Percentiles rank a stretch among this genome's conserved stretches.
Evolutionary conservation across 2,113 vertebrate genomes (phyloP).

Genomic region (Protobothrops flavoviridis): DNA sequence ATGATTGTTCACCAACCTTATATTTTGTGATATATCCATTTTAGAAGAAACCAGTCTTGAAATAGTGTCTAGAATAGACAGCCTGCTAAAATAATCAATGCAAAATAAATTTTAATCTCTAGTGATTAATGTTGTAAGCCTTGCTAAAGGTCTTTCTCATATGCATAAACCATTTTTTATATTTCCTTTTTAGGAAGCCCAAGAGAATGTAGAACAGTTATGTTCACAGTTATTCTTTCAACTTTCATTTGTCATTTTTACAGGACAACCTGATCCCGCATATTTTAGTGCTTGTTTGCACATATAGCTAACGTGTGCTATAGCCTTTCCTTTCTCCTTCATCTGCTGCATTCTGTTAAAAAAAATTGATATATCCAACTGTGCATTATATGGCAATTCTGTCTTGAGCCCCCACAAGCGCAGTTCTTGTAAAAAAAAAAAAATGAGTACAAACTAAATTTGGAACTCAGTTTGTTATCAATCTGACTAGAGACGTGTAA

Average conservation of each 20-base stretch:
- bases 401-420: background rate
- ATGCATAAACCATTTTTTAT: background rate
- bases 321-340: background rate
- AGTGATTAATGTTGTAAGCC: background rate
- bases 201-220: background rate
- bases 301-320: background rate
- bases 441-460: background rate
- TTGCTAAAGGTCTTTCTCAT: conserved; percentile 1
- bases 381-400: background rate
- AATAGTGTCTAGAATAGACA: background rate
- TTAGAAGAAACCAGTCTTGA: background rate
- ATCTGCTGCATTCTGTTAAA: background rate
- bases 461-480: background rate
- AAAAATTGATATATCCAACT: background rate
- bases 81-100: background rate
- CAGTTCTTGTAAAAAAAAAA: background rate
- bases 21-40: background rate
- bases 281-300: background rate
- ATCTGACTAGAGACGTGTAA: background rate
- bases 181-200: background rate
- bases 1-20: background rate
- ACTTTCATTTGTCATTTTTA: background rate
- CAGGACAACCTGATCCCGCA: background rate
- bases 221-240: background rate
- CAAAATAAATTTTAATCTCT: background rate